Conservation (phyloP, 2,888 invertebrate genomes). For the Polydrusus pterygomalis region DNA sequence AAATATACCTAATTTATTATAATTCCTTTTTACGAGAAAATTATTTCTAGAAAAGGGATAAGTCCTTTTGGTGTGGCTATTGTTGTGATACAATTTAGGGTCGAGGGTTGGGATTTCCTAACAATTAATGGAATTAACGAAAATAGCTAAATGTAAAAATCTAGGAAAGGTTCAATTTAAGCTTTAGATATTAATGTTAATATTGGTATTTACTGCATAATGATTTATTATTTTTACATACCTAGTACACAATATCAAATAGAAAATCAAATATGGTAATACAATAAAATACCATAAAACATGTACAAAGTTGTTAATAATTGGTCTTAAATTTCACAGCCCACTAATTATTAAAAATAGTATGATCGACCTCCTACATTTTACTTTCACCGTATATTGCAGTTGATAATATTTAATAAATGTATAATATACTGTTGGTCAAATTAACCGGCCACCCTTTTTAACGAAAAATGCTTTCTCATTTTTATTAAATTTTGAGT, state of each 20-base stretch:
- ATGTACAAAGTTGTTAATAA: constrained; percentile 9
- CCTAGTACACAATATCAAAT: neutral
- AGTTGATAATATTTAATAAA: constrained; percentile 20
- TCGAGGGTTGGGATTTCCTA: too few species aligned
- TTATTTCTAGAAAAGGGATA: too few species aligned
- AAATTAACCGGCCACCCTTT: neutral
- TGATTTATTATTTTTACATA: too few species aligned
- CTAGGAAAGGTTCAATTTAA: too few species aligned
- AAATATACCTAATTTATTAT: too few species aligned
- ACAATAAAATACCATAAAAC: neutral
- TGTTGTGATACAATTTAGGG: too few species aligned
- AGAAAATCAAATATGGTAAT: constrained; percentile 4
- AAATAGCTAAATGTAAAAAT: too few species aligned
- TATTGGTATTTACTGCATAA: too few species aligned
- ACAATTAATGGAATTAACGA: too few species aligned
- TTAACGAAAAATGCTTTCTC: neutral
- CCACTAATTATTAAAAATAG: constrained; percentile 26
- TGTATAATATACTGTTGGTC: neutral
- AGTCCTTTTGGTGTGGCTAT: too few species aligned
- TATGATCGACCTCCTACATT: constrained; percentile 20
- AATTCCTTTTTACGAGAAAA: too few species aligned
- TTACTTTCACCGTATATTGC: constrained; percentile 30
- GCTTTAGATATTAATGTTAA: too few species aligned
- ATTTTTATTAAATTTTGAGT: neutral
- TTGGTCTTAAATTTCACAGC: constrained; percentile 20